These are phyloP conservation scores for Gymnothorax javanicus DNA, from an alignment of 2,797 vertebrate genomes.

Conservation along the genomic window DNA sequence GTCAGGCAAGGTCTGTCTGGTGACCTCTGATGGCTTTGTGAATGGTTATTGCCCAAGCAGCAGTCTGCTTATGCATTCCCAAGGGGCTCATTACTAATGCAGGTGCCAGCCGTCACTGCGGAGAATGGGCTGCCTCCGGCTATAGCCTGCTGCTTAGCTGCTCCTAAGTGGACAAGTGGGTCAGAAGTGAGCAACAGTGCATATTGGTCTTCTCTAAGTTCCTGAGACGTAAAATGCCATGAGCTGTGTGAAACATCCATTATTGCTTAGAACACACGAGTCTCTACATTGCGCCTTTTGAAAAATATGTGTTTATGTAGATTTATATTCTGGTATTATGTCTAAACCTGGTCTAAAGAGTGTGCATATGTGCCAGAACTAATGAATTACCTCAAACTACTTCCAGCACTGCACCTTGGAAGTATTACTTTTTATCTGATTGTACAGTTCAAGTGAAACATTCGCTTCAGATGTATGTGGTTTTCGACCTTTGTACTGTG, in stretches of 20 bases:
- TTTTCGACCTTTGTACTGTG: conserved; percentile 12
- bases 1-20: conserved; percentile 17
- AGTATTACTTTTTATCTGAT: background rate
- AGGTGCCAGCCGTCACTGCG: background rate
- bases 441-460: background rate
- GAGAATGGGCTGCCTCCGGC: background rate
- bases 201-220: background rate
- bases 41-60: conserved; percentile 18
- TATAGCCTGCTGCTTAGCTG: background rate
- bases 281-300: background rate
- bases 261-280: background rate
- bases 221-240: background rate
- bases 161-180: background rate
- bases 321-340: background rate
- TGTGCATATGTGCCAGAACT: background rate
- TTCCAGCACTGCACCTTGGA: background rate
- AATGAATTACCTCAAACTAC: background rate
- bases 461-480: background rate
- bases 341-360: background rate
- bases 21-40: conserved; percentile 25
- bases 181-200: background rate
- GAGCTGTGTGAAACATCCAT: background rate
- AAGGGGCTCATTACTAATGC: background rate
- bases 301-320: background rate
- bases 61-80: conserved; percentile 18